Evolutionary conservation across 2,888 invertebrate species (phyloP), one percentile per base, ranked within the genome.

Genomic region (Ariolimax columbianus): DNA sequence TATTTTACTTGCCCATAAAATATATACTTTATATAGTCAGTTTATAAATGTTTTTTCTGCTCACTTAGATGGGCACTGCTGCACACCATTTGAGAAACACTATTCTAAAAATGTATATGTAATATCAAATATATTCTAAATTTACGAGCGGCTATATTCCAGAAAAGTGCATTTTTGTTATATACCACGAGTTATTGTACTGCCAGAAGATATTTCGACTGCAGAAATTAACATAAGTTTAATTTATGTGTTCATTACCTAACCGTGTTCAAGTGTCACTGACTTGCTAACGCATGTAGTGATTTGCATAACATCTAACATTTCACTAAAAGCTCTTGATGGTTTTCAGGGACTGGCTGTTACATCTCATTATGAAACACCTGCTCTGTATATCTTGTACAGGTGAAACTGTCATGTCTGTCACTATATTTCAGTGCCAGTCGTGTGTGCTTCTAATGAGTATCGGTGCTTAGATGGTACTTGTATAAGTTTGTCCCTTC

Each of bases 401-500:
- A 47, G 33, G 23, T 33, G 23, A 75, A 51, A 51, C 33, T 75
- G 30, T 75, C 75, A 75, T 19, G 51, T 51, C 51, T 75, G 75
- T 75, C 75, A 36, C 75, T 75, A 51, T 75, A 33, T 75, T 75
- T 51, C 51, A 75, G 33, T 51, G 23, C 51, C 75, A 75, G 75
- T 1, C 33, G 43, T 51, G 26, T 82, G 72, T 72, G 38, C 30
- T 70, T 51, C 72, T 51, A 70, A 70, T 38, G 95, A 95, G 91
- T 97, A 96, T 94, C 96, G 96, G 88, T 97, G 97, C 94, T 95
- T 95, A 86, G 96, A 97, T 93, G 93, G 92, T 17, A 86, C 85
- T 23, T 93, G 93, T 84, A 89, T 93, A 68, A 89, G 89, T 72
- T 79, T 80, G 6, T 78, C 84, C n/a, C 78, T 88, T 33, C 86